These are phyloP conservation scores for Nemopilema nomurai DNA, from an alignment of 30 jellyfish, hydroid and myxozoan genomes.

Conservation along the genomic window DNA sequence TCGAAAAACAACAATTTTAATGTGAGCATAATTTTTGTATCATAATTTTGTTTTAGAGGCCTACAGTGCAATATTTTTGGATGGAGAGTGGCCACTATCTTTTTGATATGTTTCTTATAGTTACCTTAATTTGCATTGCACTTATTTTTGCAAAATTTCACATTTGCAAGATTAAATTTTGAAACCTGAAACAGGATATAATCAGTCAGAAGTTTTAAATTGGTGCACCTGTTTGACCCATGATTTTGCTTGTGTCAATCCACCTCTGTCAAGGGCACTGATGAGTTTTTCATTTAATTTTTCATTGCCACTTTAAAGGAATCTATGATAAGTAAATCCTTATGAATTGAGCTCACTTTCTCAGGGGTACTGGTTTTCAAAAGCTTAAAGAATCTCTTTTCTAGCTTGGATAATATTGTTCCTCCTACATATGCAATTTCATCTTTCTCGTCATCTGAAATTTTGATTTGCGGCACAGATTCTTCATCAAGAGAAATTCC, in stretches of 20 bases:
- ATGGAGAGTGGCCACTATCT: not conserved
- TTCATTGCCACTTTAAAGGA: slow-evolving; percentile 10
- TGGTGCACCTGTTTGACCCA: not conserved
- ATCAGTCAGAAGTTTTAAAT: not conserved
- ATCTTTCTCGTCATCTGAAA: slow-evolving; percentile 39
- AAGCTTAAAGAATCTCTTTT: slow-evolving; percentile 7
- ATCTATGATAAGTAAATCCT: slow-evolving; percentile 7
- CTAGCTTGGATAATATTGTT: slow-evolving; percentile 7
- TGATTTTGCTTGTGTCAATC: slow-evolving; percentile 9
- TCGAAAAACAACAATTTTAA: not conserved
- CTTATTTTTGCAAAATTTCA: not conserved
- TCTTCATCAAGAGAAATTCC: not conserved
- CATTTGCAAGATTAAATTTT: not conserved
- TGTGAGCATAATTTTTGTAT: not conserved
- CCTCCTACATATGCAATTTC: slow-evolving; percentile 34
- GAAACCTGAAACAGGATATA: not conserved
- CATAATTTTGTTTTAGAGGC: not conserved
- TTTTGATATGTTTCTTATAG: not conserved
- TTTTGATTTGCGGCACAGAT: not conserved
- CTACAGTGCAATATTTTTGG: too few species aligned
- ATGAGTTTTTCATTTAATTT: slow-evolving; percentile 5
- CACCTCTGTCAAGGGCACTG: slow-evolving; percentile 46
- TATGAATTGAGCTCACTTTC: not conserved
- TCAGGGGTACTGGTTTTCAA: slow-evolving; percentile 1
- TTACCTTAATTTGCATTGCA: not conserved